Percentiles rank a stretch among this genome's conserved stretches.
Conservation (phyloP, 2,888 invertebrate species). For the Parnassius glacialis region DNA sequence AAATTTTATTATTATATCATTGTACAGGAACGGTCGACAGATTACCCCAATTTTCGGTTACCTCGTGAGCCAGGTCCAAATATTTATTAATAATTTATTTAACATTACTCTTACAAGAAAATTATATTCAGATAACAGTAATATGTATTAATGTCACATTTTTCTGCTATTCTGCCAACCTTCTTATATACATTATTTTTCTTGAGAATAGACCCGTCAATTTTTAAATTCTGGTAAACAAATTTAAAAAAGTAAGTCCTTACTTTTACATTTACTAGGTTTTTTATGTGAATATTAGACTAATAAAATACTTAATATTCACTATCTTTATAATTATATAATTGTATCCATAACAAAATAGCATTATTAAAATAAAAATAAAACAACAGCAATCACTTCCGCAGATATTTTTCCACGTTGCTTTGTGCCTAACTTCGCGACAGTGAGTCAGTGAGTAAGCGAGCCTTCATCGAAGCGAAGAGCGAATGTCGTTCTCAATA, state of each 20-base stretch:
- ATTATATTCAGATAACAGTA: no score
- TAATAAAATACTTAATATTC: constrained; percentile 10
- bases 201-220: constrained; percentile 10
- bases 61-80: no score
- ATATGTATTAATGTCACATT: no score
- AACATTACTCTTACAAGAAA: no score
- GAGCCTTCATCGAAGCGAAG: constrained; percentile 55
- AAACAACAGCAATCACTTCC: constrained; percentile 43
- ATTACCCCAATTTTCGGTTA: no score
- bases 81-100: no score
- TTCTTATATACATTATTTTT: no score
- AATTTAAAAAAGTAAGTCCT: constrained; percentile 5
- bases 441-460: constrained; percentile 81
- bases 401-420: constrained; percentile 60
- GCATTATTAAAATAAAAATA: constrained; percentile 17
- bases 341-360: background rate
- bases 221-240: constrained; percentile 15
- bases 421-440: constrained; percentile 69
- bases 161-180: no score
- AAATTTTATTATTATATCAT: no score
- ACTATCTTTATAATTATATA: constrained; percentile 7
- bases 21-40: no score
- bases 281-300: constrained; percentile 5
- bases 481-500: constrained; percentile 70
- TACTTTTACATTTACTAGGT: background rate